A percentile compares a stretch with the other conserved stretches of the same genome.
phyloP scores from a whole-genome alignment of 2,888 invertebrate species.

The Helleia helle region DNA sequence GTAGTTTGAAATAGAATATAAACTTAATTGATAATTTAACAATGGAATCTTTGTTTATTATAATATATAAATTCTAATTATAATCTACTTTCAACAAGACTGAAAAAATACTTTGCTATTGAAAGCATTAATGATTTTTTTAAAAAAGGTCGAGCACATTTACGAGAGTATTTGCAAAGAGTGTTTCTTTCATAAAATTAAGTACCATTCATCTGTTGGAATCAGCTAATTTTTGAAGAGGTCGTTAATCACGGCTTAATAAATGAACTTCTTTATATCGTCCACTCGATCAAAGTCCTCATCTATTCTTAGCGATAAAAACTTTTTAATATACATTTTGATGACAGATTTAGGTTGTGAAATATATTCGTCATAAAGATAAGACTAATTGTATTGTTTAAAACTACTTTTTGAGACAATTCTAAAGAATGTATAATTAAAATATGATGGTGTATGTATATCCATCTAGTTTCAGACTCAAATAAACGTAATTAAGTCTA shows the following conservation, averaged over 20 bases:
- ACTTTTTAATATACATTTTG: background rate
- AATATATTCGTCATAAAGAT: background rate
- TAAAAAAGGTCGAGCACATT: background rate
- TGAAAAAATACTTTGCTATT: too few relatives aligned
- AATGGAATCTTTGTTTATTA: too few relatives aligned
- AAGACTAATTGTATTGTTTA: too few relatives aligned
- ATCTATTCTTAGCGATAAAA: background rate
- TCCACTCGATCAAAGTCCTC: background rate
- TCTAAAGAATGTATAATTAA: too few relatives aligned
- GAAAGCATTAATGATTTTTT: background rate
- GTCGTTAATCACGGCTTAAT: conserved; percentile 6
- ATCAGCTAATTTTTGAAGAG: background rate
- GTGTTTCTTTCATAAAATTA: background rate
- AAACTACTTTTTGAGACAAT: too few relatives aligned
- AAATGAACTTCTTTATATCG: background rate
- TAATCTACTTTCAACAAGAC: too few relatives aligned
- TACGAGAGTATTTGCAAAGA: background rate
- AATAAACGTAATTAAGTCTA: too few relatives aligned
- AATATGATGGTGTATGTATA: too few relatives aligned
- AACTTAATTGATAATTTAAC: too few relatives aligned
- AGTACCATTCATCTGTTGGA: conserved; percentile 7
- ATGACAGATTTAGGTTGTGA: background rate
- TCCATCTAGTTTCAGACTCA: too few relatives aligned
- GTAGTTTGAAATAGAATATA: too few relatives aligned
- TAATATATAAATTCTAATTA: too few relatives aligned